Base-by-base conservation (phyloP, 2,888 invertebrate genomes). In the Seladonia tumulorum region DNA sequence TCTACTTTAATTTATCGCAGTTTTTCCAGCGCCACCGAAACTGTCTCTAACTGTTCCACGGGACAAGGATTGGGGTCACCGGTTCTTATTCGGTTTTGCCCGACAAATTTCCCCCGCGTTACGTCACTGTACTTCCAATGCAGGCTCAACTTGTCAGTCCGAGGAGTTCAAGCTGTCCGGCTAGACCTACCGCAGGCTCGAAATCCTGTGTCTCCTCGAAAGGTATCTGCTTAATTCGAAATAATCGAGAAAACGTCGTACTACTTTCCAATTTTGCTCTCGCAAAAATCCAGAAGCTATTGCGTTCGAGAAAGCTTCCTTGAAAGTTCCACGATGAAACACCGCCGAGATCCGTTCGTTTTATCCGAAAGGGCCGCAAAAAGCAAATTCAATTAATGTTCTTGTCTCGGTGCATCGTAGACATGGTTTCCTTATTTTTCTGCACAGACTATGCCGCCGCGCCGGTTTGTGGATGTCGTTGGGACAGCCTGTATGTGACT, bases 171-270 rank as follows among this genome's bases (percentile, higher is more conserved):
- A 77, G 80, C 83, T 77, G 76, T 39, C 22, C 47, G 16, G 47
- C 39, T 22, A 16, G 83, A 76, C 72, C 76, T 68, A 82, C 76
- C 83, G 57, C 83, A 68, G 83, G 5, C n/a, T 5, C 53, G 53
- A 47, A 42, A 68, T 53, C 63, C 63, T 39, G 29, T 35, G 53
- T 63, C 82, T 73, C 29, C n/a, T n/a, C 10, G 4, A 47, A 49
- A 53, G 39, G 63, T 39, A 68, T 66, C 22, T 18, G 10, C 53
- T 73, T 49, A 29, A 49, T 49, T 25, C 73, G 29, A 25, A 16
- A 14, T 45, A 45, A 29, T 42, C 18, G 66, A n/a, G 22, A 7
- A n/a, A 1, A 53, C 16, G 25, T 25, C 60, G 12, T 14, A 5
- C 1, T 5, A 2, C 29, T 5, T 7, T 16, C 22, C 8, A 53